Conservation (phyloP, 64 coral and sea anemone genomes). For the Acropora tenuis region DNA sequence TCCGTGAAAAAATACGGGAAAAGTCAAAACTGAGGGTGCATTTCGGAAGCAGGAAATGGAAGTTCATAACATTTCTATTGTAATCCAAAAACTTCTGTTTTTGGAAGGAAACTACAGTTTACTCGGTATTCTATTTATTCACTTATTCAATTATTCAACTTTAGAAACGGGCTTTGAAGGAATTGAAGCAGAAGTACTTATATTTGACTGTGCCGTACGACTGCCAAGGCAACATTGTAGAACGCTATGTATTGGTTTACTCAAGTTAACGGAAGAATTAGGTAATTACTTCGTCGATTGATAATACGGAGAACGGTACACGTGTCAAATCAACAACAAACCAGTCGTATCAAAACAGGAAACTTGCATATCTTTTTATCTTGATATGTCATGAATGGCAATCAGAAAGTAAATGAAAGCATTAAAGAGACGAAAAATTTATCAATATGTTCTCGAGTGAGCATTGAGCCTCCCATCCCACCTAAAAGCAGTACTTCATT, state of each 20-base stretch:
- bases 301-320: background rate
- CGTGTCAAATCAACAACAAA: background rate
- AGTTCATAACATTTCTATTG: too few relatives aligned
- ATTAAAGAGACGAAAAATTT: background rate
- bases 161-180: background rate
- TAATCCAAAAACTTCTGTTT: background rate
- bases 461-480: background rate
- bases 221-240: background rate
- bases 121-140: background rate
- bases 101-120: background rate
- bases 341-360: background rate
- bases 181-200: background rate
- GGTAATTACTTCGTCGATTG: background rate
- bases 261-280: background rate
- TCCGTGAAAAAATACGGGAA: background rate
- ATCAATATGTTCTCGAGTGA: background rate
- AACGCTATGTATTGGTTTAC: background rate
- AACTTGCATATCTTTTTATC: background rate
- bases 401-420: background rate
- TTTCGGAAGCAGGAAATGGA: background rate
- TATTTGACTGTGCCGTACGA: background rate
- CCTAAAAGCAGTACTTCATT: background rate
- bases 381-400: background rate
- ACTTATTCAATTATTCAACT: background rate
- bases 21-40: background rate